These are phyloP conservation scores for Thamnophis sirtalis DNA, from an alignment of 2,113 vertebrate genomes.

Conservation along the genomic window DNA sequence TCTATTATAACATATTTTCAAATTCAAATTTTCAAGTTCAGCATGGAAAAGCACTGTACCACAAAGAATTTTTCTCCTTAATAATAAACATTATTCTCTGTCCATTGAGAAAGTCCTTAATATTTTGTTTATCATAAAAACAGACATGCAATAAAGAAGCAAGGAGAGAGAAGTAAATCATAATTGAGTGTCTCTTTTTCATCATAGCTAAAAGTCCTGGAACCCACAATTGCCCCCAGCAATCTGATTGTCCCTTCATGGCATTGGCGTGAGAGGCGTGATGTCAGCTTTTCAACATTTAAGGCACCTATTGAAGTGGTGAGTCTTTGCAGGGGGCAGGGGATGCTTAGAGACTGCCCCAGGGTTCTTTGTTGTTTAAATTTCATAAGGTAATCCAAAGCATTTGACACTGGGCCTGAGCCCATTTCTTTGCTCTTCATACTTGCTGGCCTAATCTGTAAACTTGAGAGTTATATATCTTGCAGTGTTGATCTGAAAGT, in stretches of 20 bases:
- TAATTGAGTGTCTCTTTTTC: neutral
- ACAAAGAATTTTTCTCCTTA: neutral
- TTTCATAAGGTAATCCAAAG: neutral
- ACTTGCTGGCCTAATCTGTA: neutral
- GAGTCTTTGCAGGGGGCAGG: neutral
- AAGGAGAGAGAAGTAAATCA: neutral
- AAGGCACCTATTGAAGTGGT: slow-evolving; percentile 13
- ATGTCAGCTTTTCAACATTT: neutral
- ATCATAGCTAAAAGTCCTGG: slow-evolving; percentile 35
- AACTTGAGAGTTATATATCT: neutral
- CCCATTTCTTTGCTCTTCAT: neutral
- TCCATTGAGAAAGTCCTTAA: neutral
- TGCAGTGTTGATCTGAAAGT: neutral
- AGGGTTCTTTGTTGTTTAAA: neutral
- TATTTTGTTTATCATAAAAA: neutral
- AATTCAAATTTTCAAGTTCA: neutral
- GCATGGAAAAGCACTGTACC: neutral
- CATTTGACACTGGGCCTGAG: too few relatives aligned
- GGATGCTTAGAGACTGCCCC: neutral
- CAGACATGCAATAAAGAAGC: neutral
- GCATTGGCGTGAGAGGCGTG: slow-evolving; percentile 35
- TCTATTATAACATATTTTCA: neutral
- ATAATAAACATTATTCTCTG: neutral
- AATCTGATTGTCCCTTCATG: neutral
- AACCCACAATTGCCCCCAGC: neutral